Conservation (phyloP, 64 coral and sea anemone genomes). For the Astreopora myriophthalma region DNA sequence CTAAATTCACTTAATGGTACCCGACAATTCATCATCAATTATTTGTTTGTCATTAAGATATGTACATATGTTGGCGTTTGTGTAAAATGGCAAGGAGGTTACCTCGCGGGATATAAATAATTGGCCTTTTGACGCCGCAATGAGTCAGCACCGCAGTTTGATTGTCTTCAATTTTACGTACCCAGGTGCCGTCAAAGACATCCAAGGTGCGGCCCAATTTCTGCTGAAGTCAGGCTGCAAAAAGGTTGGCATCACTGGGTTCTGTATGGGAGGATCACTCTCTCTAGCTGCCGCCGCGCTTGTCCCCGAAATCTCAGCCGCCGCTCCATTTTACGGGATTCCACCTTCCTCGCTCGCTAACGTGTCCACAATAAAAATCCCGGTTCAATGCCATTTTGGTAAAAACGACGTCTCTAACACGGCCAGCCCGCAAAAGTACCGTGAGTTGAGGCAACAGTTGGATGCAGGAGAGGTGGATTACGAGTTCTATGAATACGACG, state of each 20-base stretch:
- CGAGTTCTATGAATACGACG: constrained; percentile 76
- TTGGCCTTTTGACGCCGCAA: too few relatives aligned
- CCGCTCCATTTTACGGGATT: constrained; percentile 85
- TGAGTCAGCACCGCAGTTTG: not conserved
- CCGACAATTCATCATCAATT: too few relatives aligned
- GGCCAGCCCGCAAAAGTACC: constrained; percentile 32
- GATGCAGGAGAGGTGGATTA: constrained; percentile 69
- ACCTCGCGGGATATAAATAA: too few relatives aligned
- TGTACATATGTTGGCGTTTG: too few relatives aligned
- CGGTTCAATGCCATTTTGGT: constrained; percentile 84
- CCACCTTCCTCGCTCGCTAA: constrained; percentile 21
- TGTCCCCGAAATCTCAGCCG: constrained; percentile 63
- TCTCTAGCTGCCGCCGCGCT: constrained; percentile 64
- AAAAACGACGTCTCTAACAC: constrained; percentile 36
- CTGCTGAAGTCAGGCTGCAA: constrained; percentile 65
- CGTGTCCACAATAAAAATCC: constrained; percentile 69
- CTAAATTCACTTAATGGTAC: too few relatives aligned
- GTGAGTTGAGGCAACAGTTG: constrained; percentile 46
- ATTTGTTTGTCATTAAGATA: too few relatives aligned
- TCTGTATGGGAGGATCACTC: constrained; percentile 81
- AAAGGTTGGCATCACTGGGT: constrained; percentile 79
- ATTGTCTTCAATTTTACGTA: not conserved
- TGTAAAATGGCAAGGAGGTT: too few relatives aligned
- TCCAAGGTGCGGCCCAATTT: constrained; percentile 59
- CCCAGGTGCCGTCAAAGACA: constrained; percentile 55